Evolutionary conservation across 2,888 invertebrate species (phyloP), one percentile per base, ranked within the genome.

Genomic region (Orchestes rusci): DNA sequence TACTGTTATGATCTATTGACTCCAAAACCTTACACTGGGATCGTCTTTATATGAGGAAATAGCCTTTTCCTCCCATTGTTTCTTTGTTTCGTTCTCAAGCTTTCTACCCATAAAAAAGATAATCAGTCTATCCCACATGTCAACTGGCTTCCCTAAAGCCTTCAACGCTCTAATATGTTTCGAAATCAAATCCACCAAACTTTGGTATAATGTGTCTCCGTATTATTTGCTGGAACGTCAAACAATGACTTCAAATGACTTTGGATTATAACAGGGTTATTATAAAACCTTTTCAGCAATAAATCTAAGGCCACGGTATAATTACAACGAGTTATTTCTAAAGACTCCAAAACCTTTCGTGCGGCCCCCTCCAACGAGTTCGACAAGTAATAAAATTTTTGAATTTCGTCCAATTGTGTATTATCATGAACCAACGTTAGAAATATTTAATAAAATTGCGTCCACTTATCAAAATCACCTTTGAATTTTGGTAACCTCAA

Each of bases 221-320:
- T 13, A n/a, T 29, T 28, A 17, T 28, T 19, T 8, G 10, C 5
- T 31, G 40, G 33, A n/a, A 32, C 16, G 13, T 40, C 32, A 18
- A 33, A 12, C 7, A 40, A 10, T 15, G 32, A 31, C 19, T 5
- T 40, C 17, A 53, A 32, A 23, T 55, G 50, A 12, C 28, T 41
- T 10, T 52, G 38, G 10, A 53, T 47, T 28, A 54, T 53, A 1
- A 48, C 16, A 1, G 42, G 40, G 31, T 54, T 51, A 15, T 54
- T 51, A 20, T 53, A 46, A 33, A 39, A 54, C 2, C 52, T 30
- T 16, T 43, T 39, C 39, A 47, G 37, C 23, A 52, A 43, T 27
- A 53, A 18, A 4, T 48, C 45, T 38, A 39, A 46, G 3, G 53
- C 54, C 23, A 38, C 35, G 10, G 20, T 16, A 37, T 54, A 53